These are phyloP conservation scores for Pipra filicauda DNA, from an alignment of 2,113 vertebrate genomes.

Conservation along the genomic window DNA sequence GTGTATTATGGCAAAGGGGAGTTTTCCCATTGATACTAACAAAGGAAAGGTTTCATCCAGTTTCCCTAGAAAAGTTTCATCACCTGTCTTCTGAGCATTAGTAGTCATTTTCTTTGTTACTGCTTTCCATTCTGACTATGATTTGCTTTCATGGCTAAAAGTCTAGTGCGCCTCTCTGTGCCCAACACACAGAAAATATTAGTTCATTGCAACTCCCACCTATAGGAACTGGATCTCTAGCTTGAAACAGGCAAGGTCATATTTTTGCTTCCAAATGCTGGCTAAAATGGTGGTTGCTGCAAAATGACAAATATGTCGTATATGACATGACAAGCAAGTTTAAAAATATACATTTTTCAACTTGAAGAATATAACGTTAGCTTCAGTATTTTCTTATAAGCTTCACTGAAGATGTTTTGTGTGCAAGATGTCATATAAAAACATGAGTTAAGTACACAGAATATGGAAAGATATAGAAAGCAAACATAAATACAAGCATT, in stretches of 20 bases:
- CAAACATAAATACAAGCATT: neutral
- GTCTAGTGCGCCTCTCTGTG: fast-evolving
- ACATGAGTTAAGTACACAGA: neutral
- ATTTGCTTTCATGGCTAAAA: neutral
- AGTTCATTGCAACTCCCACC: neutral
- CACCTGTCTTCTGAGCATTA: neutral
- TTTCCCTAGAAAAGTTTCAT: neutral
- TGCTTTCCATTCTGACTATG: neutral
- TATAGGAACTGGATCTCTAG: neutral
- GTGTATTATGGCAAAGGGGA: neutral
- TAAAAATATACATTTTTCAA: neutral
- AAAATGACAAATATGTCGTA: neutral
- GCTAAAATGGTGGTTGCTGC: neutral
- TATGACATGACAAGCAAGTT: neutral
- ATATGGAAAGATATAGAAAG: neutral
- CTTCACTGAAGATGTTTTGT: neutral
- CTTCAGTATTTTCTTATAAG: neutral
- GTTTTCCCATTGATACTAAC: neutral
- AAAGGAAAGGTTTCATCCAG: neutral
- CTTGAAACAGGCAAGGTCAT: neutral
- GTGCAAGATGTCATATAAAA: neutral
- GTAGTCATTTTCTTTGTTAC: neutral
- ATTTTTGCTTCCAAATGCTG: neutral
- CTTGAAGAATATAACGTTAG: neutral
- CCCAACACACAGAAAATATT: neutral